These are phyloP conservation scores for Deilephila porcellus DNA, from an alignment of 2,888 invertebrate species.

Conservation along the genomic window DNA sequence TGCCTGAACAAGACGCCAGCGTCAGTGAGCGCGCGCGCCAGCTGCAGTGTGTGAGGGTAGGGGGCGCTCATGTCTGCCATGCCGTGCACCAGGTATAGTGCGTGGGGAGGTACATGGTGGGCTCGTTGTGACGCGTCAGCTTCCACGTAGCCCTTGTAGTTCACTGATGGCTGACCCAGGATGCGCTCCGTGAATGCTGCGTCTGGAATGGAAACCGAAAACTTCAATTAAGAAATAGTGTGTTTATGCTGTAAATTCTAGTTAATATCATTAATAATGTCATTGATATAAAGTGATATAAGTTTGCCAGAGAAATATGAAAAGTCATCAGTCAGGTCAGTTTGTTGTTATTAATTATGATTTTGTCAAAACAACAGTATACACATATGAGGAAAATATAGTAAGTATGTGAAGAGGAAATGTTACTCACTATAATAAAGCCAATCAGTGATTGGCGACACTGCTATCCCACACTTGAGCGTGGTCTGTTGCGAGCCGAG, in stretches of 20 bases:
- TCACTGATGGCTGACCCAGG: constrained; percentile 94
- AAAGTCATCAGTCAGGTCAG: no score
- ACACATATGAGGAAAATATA: no score
- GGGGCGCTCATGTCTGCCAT: constrained; percentile 96
- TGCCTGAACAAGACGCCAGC: constrained; percentile 95
- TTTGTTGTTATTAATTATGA: no score
- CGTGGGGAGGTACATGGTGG: constrained; percentile 93
- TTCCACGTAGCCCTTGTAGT: constrained; percentile 95
- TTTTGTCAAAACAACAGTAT: no score
- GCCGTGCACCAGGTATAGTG: constrained; percentile 96
- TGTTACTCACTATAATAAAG: constrained; percentile 93
- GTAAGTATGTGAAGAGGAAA: no score
- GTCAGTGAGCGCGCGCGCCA: constrained; percentile 94
- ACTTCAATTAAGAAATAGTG: background rate
- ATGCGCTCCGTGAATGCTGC: constrained; percentile 98
- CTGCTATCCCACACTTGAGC: constrained; percentile 96
- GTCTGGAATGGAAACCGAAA: constrained; percentile 83
- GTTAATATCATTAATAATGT: no score
- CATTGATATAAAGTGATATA: no score
- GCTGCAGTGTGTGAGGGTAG: constrained; percentile 95
- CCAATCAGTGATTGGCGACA: constrained; percentile 98
- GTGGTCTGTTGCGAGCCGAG: constrained; percentile 94
- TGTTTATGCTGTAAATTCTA: no score
- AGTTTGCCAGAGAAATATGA: no score
- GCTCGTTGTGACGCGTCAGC: constrained; percentile 96